Evolutionary conservation across 2,797 vertebrate species (phyloP).

Genomic region (Tokudaia muenninki): DNA sequence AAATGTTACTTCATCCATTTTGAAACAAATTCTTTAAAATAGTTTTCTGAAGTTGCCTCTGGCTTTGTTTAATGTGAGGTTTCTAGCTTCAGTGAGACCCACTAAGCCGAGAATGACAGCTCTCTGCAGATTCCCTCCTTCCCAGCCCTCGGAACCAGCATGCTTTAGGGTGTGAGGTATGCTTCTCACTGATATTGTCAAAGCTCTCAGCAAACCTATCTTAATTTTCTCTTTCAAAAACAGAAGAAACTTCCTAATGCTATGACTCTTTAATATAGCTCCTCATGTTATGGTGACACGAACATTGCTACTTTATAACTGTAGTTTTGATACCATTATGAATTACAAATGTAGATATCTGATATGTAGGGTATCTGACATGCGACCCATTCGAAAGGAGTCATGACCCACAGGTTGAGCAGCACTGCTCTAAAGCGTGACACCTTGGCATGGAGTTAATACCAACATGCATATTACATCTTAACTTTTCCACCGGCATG

Average conservation of each 20-base stretch:
- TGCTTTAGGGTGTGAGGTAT: constrained; percentile 33
- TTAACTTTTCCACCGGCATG: not conserved
- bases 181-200: constrained; percentile 33
- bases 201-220: constrained; percentile 29
- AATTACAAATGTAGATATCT: not conserved
- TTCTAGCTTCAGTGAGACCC: constrained; percentile 48
- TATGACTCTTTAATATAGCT: not conserved
- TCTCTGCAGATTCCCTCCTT: not conserved
- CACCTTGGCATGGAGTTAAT: constrained; percentile 9
- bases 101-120: constrained; percentile 55
- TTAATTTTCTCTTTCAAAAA: constrained; percentile 49
- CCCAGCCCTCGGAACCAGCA: constrained; percentile 15
- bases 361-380: not conserved
- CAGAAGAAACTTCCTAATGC: not conserved
- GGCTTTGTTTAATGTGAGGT: constrained; percentile 52
- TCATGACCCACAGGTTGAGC: not conserved
- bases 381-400: not conserved
- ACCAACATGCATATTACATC: not conserved
- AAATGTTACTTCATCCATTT: constrained; percentile 40
- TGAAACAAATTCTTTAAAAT: constrained; percentile 61
- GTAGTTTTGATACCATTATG: not conserved
- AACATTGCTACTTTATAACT: not conserved
- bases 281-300: not conserved
- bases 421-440: not conserved
- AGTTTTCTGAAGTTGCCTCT: constrained; percentile 54